A percentile compares a stretch with the other conserved stretches of the same genome.
These are phyloP conservation scores for Sebastes dallii DNA, from an alignment of 2,797 vertebrate genomes.

Conservation along the genomic window DNA sequence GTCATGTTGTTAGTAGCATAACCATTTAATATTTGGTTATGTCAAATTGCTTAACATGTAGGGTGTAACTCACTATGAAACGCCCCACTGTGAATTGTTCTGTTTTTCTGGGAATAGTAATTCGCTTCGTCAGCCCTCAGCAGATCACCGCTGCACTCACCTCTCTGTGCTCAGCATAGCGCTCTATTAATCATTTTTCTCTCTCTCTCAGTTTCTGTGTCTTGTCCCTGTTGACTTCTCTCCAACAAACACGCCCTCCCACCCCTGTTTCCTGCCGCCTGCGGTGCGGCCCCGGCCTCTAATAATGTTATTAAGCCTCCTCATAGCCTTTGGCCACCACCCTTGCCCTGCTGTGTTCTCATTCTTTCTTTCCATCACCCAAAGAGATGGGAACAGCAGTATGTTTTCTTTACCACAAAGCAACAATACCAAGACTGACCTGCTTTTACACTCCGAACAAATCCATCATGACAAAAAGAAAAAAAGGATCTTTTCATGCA, in stretches of 20 bases:
- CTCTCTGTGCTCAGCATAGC: constrained; percentile 42
- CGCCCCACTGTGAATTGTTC: constrained; percentile 25
- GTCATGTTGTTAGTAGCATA: neutral
- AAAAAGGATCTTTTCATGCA: neutral
- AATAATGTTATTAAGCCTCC: constrained; percentile 78
- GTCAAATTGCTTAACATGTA: constrained; percentile 3
- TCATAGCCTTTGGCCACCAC: constrained; percentile 54
- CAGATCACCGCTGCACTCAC: constrained; percentile 19
- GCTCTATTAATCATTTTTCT: constrained; percentile 53
- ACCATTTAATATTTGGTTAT: constrained; percentile 3
- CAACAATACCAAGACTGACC: constrained; percentile 10
- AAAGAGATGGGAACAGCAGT: constrained; percentile 51
- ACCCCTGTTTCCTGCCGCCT: constrained; percentile 9
- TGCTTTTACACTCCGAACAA: constrained; percentile 32
- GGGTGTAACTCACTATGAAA: constrained; percentile 21
- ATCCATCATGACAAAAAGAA: constrained; percentile 19
- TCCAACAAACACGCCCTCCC: neutral
- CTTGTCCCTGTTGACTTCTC: constrained; percentile 14
- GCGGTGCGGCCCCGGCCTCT: constrained; percentile 51
- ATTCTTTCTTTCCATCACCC: constrained; percentile 48
- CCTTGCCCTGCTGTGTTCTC: constrained; percentile 61
- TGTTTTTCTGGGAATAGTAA: constrained; percentile 57
- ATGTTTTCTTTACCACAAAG: constrained; percentile 29
- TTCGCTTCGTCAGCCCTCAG: constrained; percentile 39
- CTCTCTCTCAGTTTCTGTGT: constrained; percentile 22